Percentiles rank a stretch among this genome's conserved stretches.
Evolutionary conservation across 2,888 invertebrate genomes (phyloP).

Genomic region (Platerodrilus igneus): DNA sequence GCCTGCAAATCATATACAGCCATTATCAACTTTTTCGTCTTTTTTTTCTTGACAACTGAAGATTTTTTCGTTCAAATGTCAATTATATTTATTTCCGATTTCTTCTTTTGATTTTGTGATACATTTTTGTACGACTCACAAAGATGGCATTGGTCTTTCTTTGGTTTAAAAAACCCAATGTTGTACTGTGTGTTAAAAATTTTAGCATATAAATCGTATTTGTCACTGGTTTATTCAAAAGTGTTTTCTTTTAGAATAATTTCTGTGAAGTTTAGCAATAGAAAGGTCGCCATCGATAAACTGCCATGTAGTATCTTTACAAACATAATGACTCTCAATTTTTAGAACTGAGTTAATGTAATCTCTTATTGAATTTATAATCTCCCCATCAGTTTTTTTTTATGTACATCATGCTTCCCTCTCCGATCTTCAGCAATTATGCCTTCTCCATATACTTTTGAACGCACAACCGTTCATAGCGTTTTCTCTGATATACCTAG

Average conservation of each 20-base stretch:
- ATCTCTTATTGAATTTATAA: conserved; percentile 28
- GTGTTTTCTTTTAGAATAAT: conserved; percentile 30
- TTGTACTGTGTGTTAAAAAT: conserved; percentile 34
- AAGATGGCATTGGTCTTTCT: conserved; percentile 34
- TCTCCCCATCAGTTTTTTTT: conserved; percentile 29
- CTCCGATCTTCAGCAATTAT: conserved; percentile 26
- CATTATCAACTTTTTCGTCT: no score
- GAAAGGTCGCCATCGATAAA: conserved; percentile 19
- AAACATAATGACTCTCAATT: conserved; percentile 34
- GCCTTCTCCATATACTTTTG: conserved; percentile 24
- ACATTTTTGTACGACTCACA: conserved; percentile 32
- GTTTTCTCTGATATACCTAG: conserved; percentile 1
- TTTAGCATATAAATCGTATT: conserved; percentile 31
- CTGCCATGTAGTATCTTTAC: conserved; percentile 30
- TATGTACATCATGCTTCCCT: conserved; percentile 33
- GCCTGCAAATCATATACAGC: no score
- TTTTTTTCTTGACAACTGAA: no score
- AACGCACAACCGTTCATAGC: conserved; percentile 10
- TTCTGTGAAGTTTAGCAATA: conserved; percentile 30
- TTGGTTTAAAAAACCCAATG: conserved; percentile 19
- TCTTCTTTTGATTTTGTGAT: conserved; percentile 25
- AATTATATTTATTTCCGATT: background rate
- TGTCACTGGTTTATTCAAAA: no score
- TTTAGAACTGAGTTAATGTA: conserved; percentile 34
- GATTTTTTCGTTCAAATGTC: no score